Percentiles rank a stretch among this genome's conserved stretches.
These are phyloP conservation scores for Lithophane ornitopus DNA, from an alignment of 2,888 invertebrate genomes.

Conservation along the genomic window DNA sequence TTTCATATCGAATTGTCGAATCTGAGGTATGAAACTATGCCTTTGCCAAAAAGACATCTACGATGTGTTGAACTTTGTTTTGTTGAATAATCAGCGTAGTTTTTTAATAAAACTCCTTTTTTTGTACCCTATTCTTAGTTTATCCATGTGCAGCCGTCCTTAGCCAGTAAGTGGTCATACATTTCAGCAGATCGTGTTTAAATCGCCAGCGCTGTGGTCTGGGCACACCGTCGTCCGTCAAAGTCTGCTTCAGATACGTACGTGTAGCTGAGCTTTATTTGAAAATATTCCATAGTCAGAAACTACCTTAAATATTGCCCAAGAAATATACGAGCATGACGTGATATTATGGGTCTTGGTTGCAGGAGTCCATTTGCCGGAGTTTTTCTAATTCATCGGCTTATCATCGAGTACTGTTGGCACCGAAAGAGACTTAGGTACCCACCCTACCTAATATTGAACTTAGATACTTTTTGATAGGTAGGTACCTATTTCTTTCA, in stretches of 20 bases:
- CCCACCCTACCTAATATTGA: no score
- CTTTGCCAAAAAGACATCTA: no score
- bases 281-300: background rate
- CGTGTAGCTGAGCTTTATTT: constrained; percentile 32
- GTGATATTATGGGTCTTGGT: background rate
- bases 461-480: no score
- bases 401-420: background rate
- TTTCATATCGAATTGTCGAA: no score
- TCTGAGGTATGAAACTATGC: no score
- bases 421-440: background rate
- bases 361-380: no score
- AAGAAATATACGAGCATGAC: background rate
- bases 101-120: background rate
- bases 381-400: background rate
- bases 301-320: background rate
- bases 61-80: no score
- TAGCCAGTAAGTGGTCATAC: constrained; percentile 59
- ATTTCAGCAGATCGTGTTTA: constrained; percentile 64
- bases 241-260: constrained; percentile 58
- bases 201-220: constrained; percentile 65
- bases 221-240: constrained; percentile 57
- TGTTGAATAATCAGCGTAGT: background rate
- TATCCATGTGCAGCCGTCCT: constrained; percentile 50
- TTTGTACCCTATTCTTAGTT: background rate
- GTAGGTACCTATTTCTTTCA: background rate